These are phyloP conservation scores for Puma concolor DNA, from an alignment of 2,113 vertebrate species.

Conservation along the genomic window DNA sequence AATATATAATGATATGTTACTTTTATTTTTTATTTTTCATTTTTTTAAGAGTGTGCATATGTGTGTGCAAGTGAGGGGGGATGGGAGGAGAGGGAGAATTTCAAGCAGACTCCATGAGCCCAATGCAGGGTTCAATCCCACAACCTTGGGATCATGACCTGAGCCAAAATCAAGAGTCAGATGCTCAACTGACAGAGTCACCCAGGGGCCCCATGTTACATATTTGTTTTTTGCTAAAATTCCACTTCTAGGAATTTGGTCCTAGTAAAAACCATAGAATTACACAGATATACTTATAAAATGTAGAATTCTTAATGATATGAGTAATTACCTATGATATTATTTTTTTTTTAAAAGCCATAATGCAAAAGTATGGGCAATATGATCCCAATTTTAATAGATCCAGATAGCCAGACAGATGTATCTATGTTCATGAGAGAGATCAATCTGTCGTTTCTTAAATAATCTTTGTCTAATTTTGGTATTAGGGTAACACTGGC, in stretches of 20 bases:
- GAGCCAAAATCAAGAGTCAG: too few species aligned
- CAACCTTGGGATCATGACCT: too few species aligned
- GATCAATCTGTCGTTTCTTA: neutral
- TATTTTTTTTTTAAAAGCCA: neutral
- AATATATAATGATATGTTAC: neutral
- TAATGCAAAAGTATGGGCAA: neutral
- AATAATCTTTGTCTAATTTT: neutral
- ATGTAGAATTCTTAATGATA: neutral
- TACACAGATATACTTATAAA: neutral
- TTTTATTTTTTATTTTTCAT: too few species aligned
- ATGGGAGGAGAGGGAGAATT: too few species aligned
- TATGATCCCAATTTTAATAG: conserved; percentile 20
- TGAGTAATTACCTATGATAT: neutral
- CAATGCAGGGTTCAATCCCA: too few species aligned
- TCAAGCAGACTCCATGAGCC: too few species aligned
- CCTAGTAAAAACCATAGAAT: conserved; percentile 1
- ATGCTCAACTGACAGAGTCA: too few species aligned
- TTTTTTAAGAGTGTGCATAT: too few species aligned
- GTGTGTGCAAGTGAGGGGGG: too few species aligned
- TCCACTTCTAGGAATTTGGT: conserved; percentile 48
- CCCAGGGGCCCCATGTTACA: too few species aligned
- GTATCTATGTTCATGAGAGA: neutral
- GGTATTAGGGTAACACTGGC: neutral
- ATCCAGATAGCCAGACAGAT: neutral
- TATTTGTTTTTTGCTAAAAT: conserved; percentile 6